Evolutionary conservation across 1,140 invertebrate species (phyloP), one percentile per base, ranked within the genome.

Genomic region (Pararge aegeria): DNA sequence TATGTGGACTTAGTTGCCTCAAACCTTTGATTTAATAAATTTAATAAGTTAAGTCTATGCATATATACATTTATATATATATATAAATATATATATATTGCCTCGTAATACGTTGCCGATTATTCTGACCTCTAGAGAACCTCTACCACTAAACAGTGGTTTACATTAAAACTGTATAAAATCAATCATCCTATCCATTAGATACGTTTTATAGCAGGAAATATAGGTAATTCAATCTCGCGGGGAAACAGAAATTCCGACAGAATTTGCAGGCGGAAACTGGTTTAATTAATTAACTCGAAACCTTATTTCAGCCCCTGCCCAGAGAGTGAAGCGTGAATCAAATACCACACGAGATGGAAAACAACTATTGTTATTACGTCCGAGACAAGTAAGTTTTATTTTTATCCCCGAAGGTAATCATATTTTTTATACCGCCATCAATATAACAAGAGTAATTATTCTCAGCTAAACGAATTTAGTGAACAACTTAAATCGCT

Each of bases 361-460:
- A 19, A 83, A 75, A 59, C 83, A 87, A 72, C 50, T 87, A 34
- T 40, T 84, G 46, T 58, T 80, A 10, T 58, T 81, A 40, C 64
- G 61, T 51, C 42, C 68, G 13, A 73, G 74, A 71, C 72, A 82
- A 75, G 85, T 88, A 72, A 70, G 64, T 70, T 18, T 42, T 63
- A 51, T 63, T 55, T 61, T 46, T 56, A 18, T 56, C 49, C 13
- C 21, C 21, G 38, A 57, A 44, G 27, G 38, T 29, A 61, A 30
- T 29, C 42, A 20, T 24, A 46, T 52, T 56, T 54, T 48, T 56
- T 57, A 49, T 30, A 52, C 34, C 15, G 27, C 29, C 20, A 9
- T 20, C 29, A 21, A 37, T 54, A 15, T 42, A 10, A 19, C 15
- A 27, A 42, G 21, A 29, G 24, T 49, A 49, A 27, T 49, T 16